Percentiles rank a stretch among this genome's conserved stretches.
These are phyloP conservation scores for Macaria notata DNA, from an alignment of 2,888 invertebrate species.

Conservation along the genomic window DNA sequence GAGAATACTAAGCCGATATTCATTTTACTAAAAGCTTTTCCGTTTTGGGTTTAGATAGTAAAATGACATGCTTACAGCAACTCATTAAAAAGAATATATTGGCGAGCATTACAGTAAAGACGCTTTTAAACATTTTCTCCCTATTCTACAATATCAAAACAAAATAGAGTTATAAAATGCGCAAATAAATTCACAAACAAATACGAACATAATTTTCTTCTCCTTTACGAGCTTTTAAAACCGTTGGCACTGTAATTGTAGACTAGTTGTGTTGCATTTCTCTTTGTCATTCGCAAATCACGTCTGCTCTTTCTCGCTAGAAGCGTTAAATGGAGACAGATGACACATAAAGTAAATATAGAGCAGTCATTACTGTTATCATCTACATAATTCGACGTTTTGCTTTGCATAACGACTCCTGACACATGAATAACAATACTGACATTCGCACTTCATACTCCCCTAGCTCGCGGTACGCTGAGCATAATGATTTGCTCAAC, in stretches of 20 bases:
- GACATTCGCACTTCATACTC: conserved; percentile 49
- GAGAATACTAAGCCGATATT: too few species aligned
- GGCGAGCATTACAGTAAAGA: too few species aligned
- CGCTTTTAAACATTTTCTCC: too few species aligned
- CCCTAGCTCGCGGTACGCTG: conserved; percentile 37
- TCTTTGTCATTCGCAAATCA: conserved; percentile 10
- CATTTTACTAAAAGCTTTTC: too few species aligned
- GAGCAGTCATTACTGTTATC: conserved; percentile 58
- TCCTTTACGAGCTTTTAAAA: conserved; percentile 29
- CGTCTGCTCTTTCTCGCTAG: conserved; percentile 18
- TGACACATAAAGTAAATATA: conserved; percentile 50
- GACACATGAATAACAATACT: conserved; percentile 57
- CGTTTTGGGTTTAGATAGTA: too few species aligned
- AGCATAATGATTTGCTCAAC: conserved; percentile 27
- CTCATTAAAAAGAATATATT: too few species aligned
- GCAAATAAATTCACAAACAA: conserved; percentile 29
- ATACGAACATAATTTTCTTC: conserved; percentile 27
- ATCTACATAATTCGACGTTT: conserved; percentile 66
- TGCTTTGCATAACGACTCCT: conserved; percentile 62
- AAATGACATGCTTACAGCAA: too few species aligned
- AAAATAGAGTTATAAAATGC: conserved; percentile 22
- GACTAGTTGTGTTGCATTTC: conserved; percentile 26
- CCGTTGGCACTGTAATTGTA: conserved; percentile 19
- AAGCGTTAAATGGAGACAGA: conserved; percentile 41
- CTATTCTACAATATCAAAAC: too few species aligned